Conservation (phyloP, 1,140 invertebrate species). For the Drosophila kikkawai region DNA sequence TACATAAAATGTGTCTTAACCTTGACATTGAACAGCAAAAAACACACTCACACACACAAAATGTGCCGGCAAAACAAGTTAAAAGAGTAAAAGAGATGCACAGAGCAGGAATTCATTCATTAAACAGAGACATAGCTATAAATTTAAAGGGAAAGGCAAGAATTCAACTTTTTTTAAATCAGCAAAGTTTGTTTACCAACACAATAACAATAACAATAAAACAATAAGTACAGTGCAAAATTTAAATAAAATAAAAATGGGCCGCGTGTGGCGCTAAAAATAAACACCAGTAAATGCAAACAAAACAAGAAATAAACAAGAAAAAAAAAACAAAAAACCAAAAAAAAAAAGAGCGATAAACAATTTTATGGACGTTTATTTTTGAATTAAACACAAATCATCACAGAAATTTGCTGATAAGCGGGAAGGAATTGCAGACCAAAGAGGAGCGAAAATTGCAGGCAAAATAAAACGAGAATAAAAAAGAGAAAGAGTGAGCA, state of each 20-base stretch:
- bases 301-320: constrained; percentile 31
- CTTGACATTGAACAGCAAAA: constrained; percentile 76
- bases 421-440: constrained; percentile 17
- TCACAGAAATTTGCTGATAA: constrained; percentile 51
- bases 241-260: constrained; percentile 48
- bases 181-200: constrained; percentile 60
- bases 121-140: constrained; percentile 40
- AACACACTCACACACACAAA: constrained; percentile 45
- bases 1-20: constrained; percentile 78
- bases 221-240: constrained; percentile 22
- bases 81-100: constrained; percentile 29
- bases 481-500: constrained; percentile 8
- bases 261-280: constrained; percentile 74
- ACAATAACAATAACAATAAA: constrained; percentile 36
- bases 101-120: constrained; percentile 52
- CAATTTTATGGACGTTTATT: constrained; percentile 45
- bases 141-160: constrained; percentile 46
- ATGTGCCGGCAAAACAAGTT: constrained; percentile 63
- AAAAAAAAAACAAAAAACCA: constrained; percentile 19
- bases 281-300: constrained; percentile 54
- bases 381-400: constrained; percentile 60
- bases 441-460: constrained; percentile 14
- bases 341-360: constrained; percentile 50
- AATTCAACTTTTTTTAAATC: constrained; percentile 24
- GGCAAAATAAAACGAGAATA: background rate